Evolutionary conservation across 2,888 invertebrate species (phyloP).

Genomic region (Isotomurus palustris): DNA sequence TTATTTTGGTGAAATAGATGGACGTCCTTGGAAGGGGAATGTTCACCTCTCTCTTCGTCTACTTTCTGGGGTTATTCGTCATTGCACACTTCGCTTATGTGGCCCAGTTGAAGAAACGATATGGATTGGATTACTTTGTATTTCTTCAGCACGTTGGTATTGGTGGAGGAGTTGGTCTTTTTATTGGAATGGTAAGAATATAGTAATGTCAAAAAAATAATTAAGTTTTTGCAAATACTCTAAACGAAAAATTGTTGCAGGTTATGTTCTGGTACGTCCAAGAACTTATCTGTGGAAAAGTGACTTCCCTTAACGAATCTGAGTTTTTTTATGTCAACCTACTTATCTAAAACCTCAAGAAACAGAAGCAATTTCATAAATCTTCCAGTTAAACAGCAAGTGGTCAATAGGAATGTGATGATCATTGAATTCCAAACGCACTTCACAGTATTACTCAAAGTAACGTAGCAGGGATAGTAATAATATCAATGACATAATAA

Average conservation of each 20-base stretch:
- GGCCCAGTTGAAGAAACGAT: constrained; percentile 21
- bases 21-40: constrained; percentile 32
- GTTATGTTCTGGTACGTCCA: constrained; percentile 34
- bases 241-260: constrained; percentile 12
- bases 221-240: constrained; percentile 1
- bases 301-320: constrained; percentile 25
- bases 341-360: constrained; percentile 15
- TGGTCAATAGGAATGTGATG: too few relatives aligned
- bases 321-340: constrained; percentile 30
- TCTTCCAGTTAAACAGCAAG: too few relatives aligned
- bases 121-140: constrained; percentile 23
- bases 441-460: too few relatives aligned
- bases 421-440: too few relatives aligned
- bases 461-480: too few relatives aligned
- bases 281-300: constrained; percentile 30
- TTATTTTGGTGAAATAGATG: constrained; percentile 13
- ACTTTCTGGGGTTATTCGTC: constrained; percentile 27
- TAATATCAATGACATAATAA: too few relatives aligned
- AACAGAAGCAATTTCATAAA: too few relatives aligned
- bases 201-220: not conserved
- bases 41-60: constrained; percentile 28
- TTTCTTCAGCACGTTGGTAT: constrained; percentile 23
- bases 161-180: constrained; percentile 32
- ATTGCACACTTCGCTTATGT: constrained; percentile 32
- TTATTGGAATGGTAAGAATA: constrained; percentile 25